Conservation (phyloP, 2,888 invertebrate genomes). For the Alviniconcha strummeri region DNA sequence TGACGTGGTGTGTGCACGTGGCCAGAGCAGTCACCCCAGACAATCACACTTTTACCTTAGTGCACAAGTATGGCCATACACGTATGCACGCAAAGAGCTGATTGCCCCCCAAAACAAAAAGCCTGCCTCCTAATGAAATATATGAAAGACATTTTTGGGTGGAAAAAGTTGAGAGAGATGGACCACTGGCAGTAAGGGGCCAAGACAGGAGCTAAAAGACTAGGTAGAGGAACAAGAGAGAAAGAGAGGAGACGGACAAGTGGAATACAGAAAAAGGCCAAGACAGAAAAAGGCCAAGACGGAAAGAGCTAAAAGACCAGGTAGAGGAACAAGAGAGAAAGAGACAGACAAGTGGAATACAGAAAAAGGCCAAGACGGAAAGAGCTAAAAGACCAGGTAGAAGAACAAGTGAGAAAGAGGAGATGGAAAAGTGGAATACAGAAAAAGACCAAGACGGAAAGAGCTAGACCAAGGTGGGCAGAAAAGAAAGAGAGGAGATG, state of each 20-base stretch:
- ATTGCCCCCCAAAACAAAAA: too few species aligned
- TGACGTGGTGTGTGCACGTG: too few species aligned
- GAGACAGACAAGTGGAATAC: not conserved
- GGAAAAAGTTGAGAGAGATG: not conserved
- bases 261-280: not conserved
- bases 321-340: not conserved
- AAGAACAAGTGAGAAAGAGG: not conserved
- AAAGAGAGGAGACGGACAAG: not conserved
- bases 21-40: too few species aligned
- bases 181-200: not conserved
- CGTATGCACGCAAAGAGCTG: too few species aligned
- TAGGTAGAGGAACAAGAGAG: not conserved
- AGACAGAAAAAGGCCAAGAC: not conserved
- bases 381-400: not conserved
- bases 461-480: not conserved
- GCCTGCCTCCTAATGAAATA: too few species aligned
- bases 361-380: too few species aligned
- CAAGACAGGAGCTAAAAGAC: not conserved
- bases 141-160: too few species aligned
- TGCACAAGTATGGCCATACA: too few species aligned
- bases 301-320: not conserved
- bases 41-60: too few species aligned
- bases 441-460: not conserved
- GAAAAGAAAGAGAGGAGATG: not conserved
- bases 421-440: not conserved